These are phyloP conservation scores for Coleophora deauratella DNA, from an alignment of 2,888 invertebrate species.

Conservation along the genomic window DNA sequence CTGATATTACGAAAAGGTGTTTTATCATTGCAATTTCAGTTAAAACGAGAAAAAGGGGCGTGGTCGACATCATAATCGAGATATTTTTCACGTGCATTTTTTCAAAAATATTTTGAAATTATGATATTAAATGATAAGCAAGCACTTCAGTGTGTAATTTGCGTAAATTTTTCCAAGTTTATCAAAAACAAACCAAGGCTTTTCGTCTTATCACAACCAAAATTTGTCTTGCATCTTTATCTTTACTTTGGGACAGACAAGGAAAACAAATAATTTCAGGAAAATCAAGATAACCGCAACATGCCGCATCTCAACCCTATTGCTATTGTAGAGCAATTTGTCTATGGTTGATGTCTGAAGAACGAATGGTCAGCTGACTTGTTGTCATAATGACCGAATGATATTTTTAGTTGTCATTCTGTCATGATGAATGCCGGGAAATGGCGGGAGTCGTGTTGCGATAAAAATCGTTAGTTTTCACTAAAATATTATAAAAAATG, in stretches of 20 bases:
- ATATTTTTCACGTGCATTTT: conserved; percentile 15
- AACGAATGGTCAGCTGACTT: conserved; percentile 9
- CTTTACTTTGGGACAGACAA: too few species aligned
- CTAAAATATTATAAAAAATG: conserved; percentile 24
- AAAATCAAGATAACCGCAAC: too few species aligned
- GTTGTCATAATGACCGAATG: conserved; percentile 1
- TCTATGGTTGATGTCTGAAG: conserved; percentile 7
- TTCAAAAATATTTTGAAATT: background rate
- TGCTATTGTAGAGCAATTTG: background rate
- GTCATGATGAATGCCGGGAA: too few species aligned
- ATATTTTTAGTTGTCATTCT: background rate
- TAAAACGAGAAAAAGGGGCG: conserved; percentile 43
- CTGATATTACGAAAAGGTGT: conserved; percentile 57
- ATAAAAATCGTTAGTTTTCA: background rate
- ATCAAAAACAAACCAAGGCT: too few species aligned
- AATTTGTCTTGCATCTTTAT: background rate
- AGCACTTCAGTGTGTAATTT: background rate
- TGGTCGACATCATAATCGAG: conserved; percentile 42
- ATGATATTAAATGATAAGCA: too few species aligned
- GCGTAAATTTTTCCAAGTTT: too few species aligned
- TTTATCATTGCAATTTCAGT: conserved; percentile 56
- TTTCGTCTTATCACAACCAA: background rate
- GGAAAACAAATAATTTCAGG: too few species aligned
- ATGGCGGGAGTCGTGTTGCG: background rate
- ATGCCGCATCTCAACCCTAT: too few species aligned